Conservation (phyloP, 2,797 vertebrate species). For the Etheostoma perlongum region DNA sequence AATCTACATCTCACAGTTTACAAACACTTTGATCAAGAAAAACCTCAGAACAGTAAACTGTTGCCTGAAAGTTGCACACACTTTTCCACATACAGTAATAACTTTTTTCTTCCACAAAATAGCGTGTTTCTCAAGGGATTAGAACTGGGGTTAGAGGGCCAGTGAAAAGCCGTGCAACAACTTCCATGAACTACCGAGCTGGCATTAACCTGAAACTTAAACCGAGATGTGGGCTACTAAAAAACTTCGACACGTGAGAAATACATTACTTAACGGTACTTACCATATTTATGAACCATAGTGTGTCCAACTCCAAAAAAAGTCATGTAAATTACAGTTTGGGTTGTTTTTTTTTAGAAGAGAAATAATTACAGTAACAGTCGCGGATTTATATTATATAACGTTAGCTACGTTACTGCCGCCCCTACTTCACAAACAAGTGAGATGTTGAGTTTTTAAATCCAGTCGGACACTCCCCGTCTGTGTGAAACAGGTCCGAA, state of each 20-base stretch:
- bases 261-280: conserved; percentile 64
- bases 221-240: neutral
- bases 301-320: conserved; percentile 48
- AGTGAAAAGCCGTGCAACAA: conserved; percentile 7
- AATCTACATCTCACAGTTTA: conserved; percentile 53
- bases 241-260: conserved; percentile 36
- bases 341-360: neutral
- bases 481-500: conserved; percentile 12
- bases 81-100: conserved; percentile 5
- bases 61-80: conserved; percentile 44
- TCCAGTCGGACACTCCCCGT: conserved; percentile 55
- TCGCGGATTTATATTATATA: neutral
- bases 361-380: conserved; percentile 21
- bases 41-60: conserved; percentile 7
- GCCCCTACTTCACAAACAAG: conserved; percentile 42
- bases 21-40: neutral
- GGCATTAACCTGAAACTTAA: conserved; percentile 23
- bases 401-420: neutral
- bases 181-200: conserved; percentile 14
- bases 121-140: conserved; percentile 27
- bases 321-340: conserved; percentile 34
- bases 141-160: neutral
- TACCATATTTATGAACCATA: conserved; percentile 88
- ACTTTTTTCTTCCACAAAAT: conserved; percentile 16
- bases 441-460: conserved; percentile 23